A percentile compares a stretch with the other conserved stretches of the same genome.
Evolutionary conservation across 2,888 invertebrate species (phyloP).

Genomic region (Meiosimyza decipiens): DNA sequence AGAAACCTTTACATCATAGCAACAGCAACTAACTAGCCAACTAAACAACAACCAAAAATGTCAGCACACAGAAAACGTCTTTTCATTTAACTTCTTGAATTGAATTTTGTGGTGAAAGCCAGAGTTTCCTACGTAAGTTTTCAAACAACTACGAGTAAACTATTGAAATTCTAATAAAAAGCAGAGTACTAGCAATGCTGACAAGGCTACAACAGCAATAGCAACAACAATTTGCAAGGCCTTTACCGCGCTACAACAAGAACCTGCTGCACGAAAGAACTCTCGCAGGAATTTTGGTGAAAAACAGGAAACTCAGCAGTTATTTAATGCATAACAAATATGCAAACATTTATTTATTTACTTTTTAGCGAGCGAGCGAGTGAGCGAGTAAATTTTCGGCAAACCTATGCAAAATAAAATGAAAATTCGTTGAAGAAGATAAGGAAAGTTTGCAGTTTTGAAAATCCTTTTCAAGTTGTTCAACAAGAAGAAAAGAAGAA

Average conservation of each 20-base stretch:
- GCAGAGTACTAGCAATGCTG: not conserved
- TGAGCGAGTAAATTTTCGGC: not conserved
- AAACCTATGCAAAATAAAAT: not conserved
- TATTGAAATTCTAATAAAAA: not conserved
- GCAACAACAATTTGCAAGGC: too few relatives aligned
- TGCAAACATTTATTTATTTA: constrained; percentile 22
- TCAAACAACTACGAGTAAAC: not conserved
- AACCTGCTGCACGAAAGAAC: too few relatives aligned
- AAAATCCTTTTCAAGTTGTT: constrained; percentile 6
- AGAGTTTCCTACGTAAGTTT: too few relatives aligned
- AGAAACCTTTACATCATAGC: not conserved
- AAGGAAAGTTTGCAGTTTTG: not conserved
- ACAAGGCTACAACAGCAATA: too few relatives aligned
- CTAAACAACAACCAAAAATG: not conserved
- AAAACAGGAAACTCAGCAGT: constrained; percentile 11
- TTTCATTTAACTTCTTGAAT: constrained; percentile 21
- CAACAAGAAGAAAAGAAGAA: too few relatives aligned
- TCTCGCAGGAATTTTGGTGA: too few relatives aligned
- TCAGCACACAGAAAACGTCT: constrained; percentile 14
- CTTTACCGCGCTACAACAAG: too few relatives aligned
- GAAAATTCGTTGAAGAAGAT: not conserved
- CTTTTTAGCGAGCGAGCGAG: not conserved
- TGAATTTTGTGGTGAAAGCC: not conserved
- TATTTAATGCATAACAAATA: constrained; percentile 23
- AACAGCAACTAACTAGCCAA: not conserved